These are phyloP conservation scores for Seriola aureovittata DNA, from an alignment of 2,113 vertebrate species.

Conservation along the genomic window DNA sequence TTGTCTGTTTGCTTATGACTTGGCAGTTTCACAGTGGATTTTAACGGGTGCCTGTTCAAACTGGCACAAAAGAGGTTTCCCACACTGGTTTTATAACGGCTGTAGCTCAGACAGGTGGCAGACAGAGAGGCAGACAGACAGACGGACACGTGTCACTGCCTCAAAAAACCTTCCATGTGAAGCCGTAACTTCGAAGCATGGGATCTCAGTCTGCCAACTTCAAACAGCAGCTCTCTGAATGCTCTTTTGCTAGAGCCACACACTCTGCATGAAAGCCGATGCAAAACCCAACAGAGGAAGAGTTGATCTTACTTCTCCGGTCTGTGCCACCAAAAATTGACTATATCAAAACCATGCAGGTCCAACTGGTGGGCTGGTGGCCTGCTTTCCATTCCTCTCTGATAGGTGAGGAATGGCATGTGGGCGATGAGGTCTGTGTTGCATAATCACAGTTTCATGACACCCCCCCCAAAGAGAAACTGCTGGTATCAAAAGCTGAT, in stretches of 20 bases:
- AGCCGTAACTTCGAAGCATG: neutral
- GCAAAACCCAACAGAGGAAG: neutral
- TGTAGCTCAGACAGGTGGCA: slow-evolving; percentile 15
- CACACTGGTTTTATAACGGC: slow-evolving; percentile 21
- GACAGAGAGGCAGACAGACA: slow-evolving; percentile 24
- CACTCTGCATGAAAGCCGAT: neutral
- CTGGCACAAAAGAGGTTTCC: slow-evolving; percentile 20
- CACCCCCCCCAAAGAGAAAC: neutral
- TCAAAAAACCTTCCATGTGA: neutral
- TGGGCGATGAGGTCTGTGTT: neutral
- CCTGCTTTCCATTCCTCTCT: neutral
- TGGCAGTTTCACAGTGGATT: slow-evolving; percentile 58
- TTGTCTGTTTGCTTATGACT: slow-evolving; percentile 55
- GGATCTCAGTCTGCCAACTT: neutral
- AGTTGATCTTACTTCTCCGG: neutral
- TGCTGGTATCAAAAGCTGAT: neutral
- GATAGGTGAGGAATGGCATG: neutral
- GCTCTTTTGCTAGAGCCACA: neutral
- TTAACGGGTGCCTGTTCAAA: slow-evolving; percentile 23
- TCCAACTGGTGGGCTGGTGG: neutral
- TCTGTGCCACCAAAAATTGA: neutral
- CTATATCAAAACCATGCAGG: neutral
- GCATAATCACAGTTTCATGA: neutral
- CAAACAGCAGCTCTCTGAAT: neutral
- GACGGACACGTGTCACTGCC: neutral